Evolutionary conservation across 2,113 vertebrate species (phyloP).

Genomic region (Dasypus novemcinctus): DNA sequence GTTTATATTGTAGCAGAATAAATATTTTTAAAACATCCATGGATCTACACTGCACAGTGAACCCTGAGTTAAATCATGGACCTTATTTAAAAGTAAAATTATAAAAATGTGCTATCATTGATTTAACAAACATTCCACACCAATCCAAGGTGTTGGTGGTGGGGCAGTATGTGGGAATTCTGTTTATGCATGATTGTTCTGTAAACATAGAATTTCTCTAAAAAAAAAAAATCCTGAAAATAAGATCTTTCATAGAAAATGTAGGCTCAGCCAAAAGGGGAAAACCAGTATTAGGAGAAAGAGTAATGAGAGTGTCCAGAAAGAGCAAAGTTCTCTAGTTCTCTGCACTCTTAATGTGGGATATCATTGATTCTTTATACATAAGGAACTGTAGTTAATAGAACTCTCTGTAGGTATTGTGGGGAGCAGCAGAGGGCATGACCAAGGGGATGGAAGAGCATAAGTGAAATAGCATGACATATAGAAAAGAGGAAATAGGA

Average conservation of each 20-base stretch:
- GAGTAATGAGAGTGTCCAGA: not conserved
- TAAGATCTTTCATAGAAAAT: not conserved
- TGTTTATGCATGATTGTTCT: no score
- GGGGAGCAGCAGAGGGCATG: not conserved
- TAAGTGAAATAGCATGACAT: not conserved
- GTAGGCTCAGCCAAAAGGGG: not conserved
- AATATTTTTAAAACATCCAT: no score
- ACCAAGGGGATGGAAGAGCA: not conserved
- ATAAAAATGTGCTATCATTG: no score
- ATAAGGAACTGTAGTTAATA: not conserved
- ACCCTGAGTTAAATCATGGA: no score
- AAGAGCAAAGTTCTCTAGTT: not conserved
- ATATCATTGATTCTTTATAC: not conserved
- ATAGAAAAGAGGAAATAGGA: not conserved
- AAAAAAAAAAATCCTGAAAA: no score
- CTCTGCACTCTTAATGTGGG: not conserved
- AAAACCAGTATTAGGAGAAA: not conserved
- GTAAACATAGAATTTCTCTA: no score
- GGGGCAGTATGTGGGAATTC: no score
- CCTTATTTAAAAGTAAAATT: no score
- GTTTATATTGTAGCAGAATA: no score
- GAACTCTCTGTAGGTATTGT: not conserved
- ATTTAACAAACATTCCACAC: no score
- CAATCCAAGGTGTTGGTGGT: no score
- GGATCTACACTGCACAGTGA: no score